phyloP scores from a whole-genome alignment of 2,888 invertebrate species.

The Invenusta paracnida region DNA sequence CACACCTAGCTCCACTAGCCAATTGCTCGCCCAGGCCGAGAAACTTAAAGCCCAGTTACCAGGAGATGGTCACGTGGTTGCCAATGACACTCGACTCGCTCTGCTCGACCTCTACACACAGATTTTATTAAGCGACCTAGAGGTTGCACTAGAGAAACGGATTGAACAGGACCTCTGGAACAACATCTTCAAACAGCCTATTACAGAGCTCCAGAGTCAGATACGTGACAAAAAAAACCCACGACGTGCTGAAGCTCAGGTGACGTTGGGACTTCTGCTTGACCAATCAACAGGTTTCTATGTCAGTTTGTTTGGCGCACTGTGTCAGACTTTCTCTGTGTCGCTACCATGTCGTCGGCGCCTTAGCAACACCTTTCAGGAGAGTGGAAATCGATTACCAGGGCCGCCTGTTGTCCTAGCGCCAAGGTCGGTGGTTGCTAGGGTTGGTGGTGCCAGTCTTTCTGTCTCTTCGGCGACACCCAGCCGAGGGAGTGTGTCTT shows the following conservation, averaged over 20 bases:
- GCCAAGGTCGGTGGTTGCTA: background rate
- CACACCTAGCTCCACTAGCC: background rate
- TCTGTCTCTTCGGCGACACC: too few relatives aligned
- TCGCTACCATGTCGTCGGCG: constrained; percentile 41
- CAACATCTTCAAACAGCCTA: constrained; percentile 79
- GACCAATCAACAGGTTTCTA: constrained; percentile 82
- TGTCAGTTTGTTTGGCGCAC: constrained; percentile 61
- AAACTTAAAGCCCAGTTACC: background rate
- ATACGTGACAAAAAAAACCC: constrained; percentile 76
- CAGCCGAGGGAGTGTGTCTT: constrained; percentile 68
- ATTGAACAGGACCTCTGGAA: constrained; percentile 85
- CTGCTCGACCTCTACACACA: constrained; percentile 63
- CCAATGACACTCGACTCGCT: background rate
- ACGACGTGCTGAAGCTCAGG: constrained; percentile 71
- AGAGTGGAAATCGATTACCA: background rate
- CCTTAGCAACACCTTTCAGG: constrained; percentile 64
- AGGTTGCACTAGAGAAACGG: constrained; percentile 80
- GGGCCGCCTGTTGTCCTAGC: background rate
- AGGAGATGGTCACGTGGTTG: background rate
- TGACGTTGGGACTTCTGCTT: constrained; percentile 73
- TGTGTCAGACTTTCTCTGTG: background rate
- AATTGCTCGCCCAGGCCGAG: background rate
- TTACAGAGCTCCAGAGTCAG: constrained; percentile 72
- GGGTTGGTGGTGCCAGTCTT: background rate
- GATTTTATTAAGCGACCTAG: constrained; percentile 74